A percentile compares a stretch with the other conserved stretches of the same genome.
Evolutionary conservation across 2,113 vertebrate species (phyloP).

Genomic region (Psittacus erithacus): DNA sequence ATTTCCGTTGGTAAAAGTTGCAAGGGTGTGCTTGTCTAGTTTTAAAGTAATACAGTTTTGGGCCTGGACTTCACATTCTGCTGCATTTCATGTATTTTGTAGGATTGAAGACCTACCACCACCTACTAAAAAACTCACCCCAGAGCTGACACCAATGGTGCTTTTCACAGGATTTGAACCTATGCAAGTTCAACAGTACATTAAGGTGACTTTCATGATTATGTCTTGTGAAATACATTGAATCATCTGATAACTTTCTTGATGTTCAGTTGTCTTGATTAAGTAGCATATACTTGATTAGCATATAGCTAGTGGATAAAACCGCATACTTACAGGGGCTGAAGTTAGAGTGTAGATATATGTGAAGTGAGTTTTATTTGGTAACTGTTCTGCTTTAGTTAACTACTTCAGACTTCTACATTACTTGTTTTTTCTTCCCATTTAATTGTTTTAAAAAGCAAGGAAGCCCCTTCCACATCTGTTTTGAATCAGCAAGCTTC

Average conservation of each 20-base stretch:
- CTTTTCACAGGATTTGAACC: constrained; percentile 97
- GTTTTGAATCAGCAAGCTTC: background rate
- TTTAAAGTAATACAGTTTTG: background rate
- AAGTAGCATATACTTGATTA: background rate
- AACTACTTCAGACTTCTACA: background rate
- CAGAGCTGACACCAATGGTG: constrained; percentile 87
- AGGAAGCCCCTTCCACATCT: background rate
- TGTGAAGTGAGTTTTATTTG: background rate
- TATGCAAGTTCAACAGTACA: constrained; percentile 87
- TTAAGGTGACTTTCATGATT: constrained; percentile 82
- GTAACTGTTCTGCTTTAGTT: background rate
- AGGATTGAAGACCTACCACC: constrained; percentile 91
- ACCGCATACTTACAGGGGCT: rapidly evolving
- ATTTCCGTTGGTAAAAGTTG: background rate
- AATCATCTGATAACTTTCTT: background rate
- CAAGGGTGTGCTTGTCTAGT: background rate
- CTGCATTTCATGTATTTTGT: background rate
- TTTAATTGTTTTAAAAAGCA: background rate
- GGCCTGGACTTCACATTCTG: background rate
- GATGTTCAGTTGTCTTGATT: background rate
- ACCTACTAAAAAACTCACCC: constrained; percentile 88
- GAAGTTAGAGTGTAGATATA: background rate
- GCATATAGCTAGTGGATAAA: background rate
- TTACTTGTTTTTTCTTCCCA: background rate
- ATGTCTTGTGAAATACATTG: background rate